phyloP scores from a whole-genome alignment of 1,140 invertebrate species.

The Charaxes varanes region DNA sequence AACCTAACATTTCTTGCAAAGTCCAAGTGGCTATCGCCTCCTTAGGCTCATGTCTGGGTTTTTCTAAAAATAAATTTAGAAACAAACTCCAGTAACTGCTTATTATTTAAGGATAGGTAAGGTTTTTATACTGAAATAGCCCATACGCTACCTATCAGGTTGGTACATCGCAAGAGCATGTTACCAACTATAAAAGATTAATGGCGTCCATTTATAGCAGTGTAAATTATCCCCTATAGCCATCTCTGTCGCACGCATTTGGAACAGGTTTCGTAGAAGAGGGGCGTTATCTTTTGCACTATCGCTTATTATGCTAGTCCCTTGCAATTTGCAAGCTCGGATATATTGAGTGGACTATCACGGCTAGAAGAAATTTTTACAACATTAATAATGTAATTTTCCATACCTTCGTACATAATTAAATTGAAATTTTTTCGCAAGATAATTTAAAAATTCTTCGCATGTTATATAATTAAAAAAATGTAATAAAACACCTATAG shows the following conservation, averaged over 20 bases:
- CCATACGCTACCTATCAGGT: slow-evolving; percentile 14
- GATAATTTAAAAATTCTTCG: too few species aligned
- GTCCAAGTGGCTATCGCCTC: too few species aligned
- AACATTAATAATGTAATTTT: too few species aligned
- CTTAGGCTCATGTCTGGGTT: too few species aligned
- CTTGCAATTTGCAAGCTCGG: slow-evolving; percentile 5
- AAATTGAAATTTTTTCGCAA: too few species aligned
- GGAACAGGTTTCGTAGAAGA: slow-evolving; percentile 5
- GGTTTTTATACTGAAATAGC: slow-evolving; percentile 15
- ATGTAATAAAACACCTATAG: too few species aligned
- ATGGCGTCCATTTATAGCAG: slow-evolving; percentile 22
- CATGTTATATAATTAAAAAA: too few species aligned
- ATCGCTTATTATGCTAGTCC: slow-evolving; percentile 5
- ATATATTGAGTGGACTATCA: too few species aligned
- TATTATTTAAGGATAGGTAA: slow-evolving; percentile 12
- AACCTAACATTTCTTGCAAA: too few species aligned
- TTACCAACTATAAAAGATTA: slow-evolving; percentile 25
- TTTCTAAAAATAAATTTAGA: too few species aligned
- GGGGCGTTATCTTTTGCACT: slow-evolving; percentile 4
- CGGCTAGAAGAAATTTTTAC: too few species aligned
- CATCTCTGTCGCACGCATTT: slow-evolving; percentile 15
- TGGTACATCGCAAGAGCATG: slow-evolving; percentile 20
- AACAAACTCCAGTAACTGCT: slow-evolving; percentile 1
- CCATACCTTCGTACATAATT: too few species aligned
- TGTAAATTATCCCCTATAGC: slow-evolving; percentile 19